These are phyloP conservation scores for Neoaliturus tenellus DNA, from an alignment of 2,888 invertebrate genomes.

Conservation along the genomic window DNA sequence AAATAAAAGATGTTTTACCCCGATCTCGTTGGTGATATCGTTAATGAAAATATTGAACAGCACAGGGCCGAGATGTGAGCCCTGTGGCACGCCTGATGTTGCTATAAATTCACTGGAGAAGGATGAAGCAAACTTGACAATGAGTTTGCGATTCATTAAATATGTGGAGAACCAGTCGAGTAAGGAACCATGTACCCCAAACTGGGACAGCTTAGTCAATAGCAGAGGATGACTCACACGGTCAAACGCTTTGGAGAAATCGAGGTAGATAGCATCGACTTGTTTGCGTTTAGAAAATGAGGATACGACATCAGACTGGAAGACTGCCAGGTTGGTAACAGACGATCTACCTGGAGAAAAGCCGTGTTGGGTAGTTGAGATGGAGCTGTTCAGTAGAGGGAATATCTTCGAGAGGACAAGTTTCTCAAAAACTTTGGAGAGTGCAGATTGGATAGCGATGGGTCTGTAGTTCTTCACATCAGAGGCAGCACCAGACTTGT, in stretches of 20 bases:
- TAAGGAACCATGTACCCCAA: background rate
- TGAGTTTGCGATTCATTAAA: background rate
- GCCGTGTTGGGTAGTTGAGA: background rate
- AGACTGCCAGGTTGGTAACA: background rate
- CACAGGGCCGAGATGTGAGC: no score
- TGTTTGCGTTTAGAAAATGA: no score
- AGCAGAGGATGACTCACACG: background rate
- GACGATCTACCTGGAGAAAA: background rate
- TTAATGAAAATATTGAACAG: no score
- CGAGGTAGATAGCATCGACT: no score
- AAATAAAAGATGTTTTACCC: no score
- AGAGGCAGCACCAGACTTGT: background rate
- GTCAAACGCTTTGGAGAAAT: no score
- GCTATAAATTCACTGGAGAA: no score
- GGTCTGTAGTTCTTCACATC: no score
- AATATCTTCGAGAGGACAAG: background rate
- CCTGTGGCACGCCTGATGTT: no score
- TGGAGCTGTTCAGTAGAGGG: background rate
- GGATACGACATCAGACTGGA: conserved; percentile 19
- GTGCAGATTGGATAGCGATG: background rate
- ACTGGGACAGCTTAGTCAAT: background rate
- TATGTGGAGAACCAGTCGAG: background rate
- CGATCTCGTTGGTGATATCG: no score
- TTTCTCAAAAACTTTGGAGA: background rate
- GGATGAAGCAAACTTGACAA: conserved; percentile 41